Evolutionary conservation across 2,797 vertebrate genomes (phyloP).

Genomic region (Amblyopsis hoosieri): DNA sequence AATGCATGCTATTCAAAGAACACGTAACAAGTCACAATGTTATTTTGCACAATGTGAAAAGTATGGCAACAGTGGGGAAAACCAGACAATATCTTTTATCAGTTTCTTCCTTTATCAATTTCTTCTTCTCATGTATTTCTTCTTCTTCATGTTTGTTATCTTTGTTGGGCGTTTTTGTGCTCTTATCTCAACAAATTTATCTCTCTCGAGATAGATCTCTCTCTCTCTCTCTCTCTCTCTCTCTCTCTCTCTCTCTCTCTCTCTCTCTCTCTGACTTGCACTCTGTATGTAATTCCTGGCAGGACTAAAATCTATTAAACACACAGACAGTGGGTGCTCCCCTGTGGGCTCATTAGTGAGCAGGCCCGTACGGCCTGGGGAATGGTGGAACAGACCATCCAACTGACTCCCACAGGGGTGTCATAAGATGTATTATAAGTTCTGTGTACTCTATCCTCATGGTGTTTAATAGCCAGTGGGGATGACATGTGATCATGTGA

Average conservation of each 20-base stretch:
- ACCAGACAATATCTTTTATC: neutral
- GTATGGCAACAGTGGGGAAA: slow-evolving; percentile 41
- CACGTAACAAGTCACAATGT: too few relatives aligned
- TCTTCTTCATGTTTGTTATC: slow-evolving; percentile 57
- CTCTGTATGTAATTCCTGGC: slow-evolving; percentile 67
- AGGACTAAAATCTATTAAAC: slow-evolving; percentile 71
- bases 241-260: slow-evolving; percentile 5
- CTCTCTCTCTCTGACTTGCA: slow-evolving; percentile 2
- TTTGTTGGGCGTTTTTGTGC: too few relatives aligned
- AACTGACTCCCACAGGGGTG: slow-evolving; percentile 65
- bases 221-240: slow-evolving; percentile 6
- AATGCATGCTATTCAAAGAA: too few relatives aligned
- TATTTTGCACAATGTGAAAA: too few relatives aligned
- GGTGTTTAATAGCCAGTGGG: slow-evolving; percentile 49
- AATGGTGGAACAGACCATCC: slow-evolving; percentile 71
- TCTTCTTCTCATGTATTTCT: slow-evolving; percentile 39
- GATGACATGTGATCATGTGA: slow-evolving; percentile 34
- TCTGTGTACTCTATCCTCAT: slow-evolving; percentile 39
- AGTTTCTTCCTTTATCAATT: slow-evolving; percentile 34
- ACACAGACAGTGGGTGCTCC: slow-evolving; percentile 69
- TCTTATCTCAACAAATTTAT: too few relatives aligned
- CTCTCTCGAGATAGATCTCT: slow-evolving; percentile 27
- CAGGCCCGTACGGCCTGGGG: slow-evolving; percentile 60
- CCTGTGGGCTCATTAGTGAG: slow-evolving; percentile 78
- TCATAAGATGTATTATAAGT: slow-evolving; percentile 57